Percentiles rank a stretch among this genome's conserved stretches.
These are phyloP conservation scores for Argyrosomus japonicus DNA, from an alignment of 2,113 vertebrate species.

Conservation along the genomic window DNA sequence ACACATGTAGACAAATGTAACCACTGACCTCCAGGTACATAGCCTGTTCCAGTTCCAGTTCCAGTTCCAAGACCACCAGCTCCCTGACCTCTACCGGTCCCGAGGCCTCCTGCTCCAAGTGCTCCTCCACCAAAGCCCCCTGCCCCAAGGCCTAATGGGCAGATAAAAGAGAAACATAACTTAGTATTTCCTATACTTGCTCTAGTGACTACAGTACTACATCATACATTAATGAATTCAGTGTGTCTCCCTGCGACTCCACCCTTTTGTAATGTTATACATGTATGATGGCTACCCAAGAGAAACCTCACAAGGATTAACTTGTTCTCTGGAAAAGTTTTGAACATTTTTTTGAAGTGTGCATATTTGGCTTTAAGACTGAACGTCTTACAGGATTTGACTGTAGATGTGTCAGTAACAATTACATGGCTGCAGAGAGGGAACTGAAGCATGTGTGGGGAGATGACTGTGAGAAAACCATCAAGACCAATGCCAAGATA, in stretches of 20 bases:
- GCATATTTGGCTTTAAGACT: conserved; percentile 26
- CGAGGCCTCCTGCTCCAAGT: conserved; percentile 51
- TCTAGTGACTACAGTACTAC: conserved; percentile 12
- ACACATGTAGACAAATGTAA: conserved; percentile 14
- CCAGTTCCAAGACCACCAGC: conserved; percentile 29
- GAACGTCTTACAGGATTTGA: conserved; percentile 3
- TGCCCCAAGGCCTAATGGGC: conserved; percentile 53
- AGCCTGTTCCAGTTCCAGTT: conserved; percentile 35
- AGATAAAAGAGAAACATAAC: conserved; percentile 21
- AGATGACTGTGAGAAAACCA: neutral
- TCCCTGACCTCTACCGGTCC: conserved; percentile 55
- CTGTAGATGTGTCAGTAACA: conserved; percentile 4
- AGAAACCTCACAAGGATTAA: conserved; percentile 45
- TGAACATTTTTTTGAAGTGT: conserved; percentile 45
- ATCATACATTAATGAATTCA: conserved; percentile 61
- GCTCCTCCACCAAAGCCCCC: conserved; percentile 50
- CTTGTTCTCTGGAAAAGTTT: conserved; percentile 17
- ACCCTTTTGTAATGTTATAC: conserved; percentile 46
- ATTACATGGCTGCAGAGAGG: conserved; percentile 23
- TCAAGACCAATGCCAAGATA: neutral
- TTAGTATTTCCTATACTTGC: conserved; percentile 24
- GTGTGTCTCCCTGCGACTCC: conserved; percentile 33
- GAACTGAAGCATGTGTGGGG: neutral
- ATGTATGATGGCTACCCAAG: conserved; percentile 16
- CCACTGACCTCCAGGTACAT: conserved; percentile 67